These are phyloP conservation scores for Glyptemys insculpta DNA, from an alignment of 2,797 vertebrate genomes.

Conservation along the genomic window DNA sequence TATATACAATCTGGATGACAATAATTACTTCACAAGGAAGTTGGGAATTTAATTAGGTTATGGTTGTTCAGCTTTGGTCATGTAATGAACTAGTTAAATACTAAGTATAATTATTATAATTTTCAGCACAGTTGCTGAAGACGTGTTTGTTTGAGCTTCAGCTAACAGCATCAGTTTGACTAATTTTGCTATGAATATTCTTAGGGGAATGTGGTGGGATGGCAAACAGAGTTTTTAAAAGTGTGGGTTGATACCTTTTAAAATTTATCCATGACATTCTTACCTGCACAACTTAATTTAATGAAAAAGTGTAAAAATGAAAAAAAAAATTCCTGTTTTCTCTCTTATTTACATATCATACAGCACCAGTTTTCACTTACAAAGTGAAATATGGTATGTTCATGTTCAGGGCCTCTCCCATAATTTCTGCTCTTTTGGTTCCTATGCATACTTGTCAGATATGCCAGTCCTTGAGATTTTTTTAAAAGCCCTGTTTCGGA, in stretches of 20 bases:
- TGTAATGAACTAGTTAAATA: not conserved
- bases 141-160: not conserved
- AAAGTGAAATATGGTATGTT: not conserved
- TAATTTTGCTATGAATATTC: not conserved
- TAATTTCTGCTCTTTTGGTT: not conserved
- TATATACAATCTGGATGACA: not conserved
- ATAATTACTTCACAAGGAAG: not conserved
- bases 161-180: not conserved
- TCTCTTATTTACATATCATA: not conserved
- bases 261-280: not conserved
- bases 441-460: not conserved
- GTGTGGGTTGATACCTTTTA: not conserved
- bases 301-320: not conserved
- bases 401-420: not conserved
- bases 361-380: not conserved
- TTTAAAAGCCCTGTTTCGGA: not conserved
- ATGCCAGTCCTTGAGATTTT: not conserved
- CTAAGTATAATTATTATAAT: not conserved
- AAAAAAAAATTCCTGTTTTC: not conserved
- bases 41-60: not conserved
- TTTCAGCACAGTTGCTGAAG: not conserved
- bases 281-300: not conserved
- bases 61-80: not conserved
- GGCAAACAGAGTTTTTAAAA: not conserved
- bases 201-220: not conserved